These are phyloP conservation scores for Zapus hudsonius DNA, from an alignment of 2,113 vertebrate genomes.

Conservation along the genomic window DNA sequence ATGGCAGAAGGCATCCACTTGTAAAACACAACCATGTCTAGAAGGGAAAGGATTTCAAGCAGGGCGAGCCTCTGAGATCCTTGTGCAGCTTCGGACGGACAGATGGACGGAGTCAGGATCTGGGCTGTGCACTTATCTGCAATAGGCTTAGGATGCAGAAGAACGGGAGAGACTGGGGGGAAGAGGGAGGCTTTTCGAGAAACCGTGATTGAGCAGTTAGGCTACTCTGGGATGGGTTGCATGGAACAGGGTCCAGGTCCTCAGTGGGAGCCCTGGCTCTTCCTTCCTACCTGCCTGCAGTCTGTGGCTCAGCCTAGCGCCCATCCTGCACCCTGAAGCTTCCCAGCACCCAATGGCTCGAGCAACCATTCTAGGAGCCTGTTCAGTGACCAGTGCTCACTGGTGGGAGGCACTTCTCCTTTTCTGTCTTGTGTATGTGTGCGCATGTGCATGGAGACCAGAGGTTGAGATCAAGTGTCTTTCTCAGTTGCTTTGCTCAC, in stretches of 20 bases:
- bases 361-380: background rate
- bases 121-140: background rate
- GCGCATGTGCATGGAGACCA: no score
- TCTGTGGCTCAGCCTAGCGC: background rate
- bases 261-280: rapidly evolving
- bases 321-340: rapidly evolving
- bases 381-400: rapidly evolving
- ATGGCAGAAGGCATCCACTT: background rate
- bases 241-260: rapidly evolving
- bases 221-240: rapidly evolving
- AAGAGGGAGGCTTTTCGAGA: no score
- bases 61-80: background rate
- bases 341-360: background rate
- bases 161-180: background rate
- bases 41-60: background rate
- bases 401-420: no score
- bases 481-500: no score
- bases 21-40: rapidly evolving
- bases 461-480: no score
- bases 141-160: background rate
- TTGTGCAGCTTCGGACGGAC: background rate
- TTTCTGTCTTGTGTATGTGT: no score
- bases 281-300: background rate
- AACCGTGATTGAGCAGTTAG: rapidly evolving
- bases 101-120: background rate